phyloP scores from a whole-genome alignment of 2,888 invertebrate genomes.

The Eurytoma californica region DNA sequence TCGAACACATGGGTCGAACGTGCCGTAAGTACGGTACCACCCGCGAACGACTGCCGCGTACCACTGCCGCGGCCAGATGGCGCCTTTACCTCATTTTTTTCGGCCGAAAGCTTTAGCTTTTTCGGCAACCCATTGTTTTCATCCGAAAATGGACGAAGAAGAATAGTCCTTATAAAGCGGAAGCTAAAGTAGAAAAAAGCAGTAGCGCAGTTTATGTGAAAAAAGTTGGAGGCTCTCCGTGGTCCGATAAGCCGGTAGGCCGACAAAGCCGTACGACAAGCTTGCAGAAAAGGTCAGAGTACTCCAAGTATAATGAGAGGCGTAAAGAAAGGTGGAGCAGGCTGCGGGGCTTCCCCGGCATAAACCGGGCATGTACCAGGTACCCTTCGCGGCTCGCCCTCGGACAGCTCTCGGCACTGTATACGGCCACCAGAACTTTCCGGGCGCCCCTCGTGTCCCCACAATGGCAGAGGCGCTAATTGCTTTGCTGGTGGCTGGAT shows the following conservation, averaged over 20 bases:
- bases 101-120: conserved; percentile 1
- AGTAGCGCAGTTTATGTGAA: too few species aligned
- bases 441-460: not conserved
- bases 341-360: conserved; percentile 29
- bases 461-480: conserved; percentile 31
- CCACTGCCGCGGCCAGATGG: not conserved
- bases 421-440: not conserved
- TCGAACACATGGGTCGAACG: conserved; percentile 38
- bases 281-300: not conserved
- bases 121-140: not conserved
- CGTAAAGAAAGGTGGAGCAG: not conserved
- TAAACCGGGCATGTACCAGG: conserved; percentile 31
- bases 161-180: too few species aligned
- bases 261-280: not conserved
- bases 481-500: conserved; percentile 48
- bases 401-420: too few species aligned
- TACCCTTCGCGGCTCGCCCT: conserved; percentile 37
- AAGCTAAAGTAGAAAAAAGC: not conserved
- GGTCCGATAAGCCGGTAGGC: not conserved
- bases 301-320: not conserved
- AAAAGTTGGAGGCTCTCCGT: too few species aligned
- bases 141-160: too few species aligned
- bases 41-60: conserved; percentile 8
- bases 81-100: not conserved
- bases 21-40: not conserved